A percentile compares a stretch with the other conserved stretches of the same genome.
Conservation (phyloP, 2,113 vertebrate genomes). For the Spea multiplicata region DNA sequence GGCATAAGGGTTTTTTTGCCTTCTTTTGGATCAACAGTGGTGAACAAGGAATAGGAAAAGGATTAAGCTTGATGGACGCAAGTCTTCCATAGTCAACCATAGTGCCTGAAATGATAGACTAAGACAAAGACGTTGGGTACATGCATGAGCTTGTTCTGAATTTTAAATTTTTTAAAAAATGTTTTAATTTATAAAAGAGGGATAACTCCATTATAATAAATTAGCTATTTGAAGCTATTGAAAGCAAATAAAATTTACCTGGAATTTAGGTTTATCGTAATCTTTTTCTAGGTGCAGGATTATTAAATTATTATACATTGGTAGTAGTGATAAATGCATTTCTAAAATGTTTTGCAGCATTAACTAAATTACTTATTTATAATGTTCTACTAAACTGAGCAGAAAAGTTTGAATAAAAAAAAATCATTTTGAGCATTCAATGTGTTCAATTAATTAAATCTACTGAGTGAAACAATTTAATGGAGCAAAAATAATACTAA, state of each 20-base stretch:
- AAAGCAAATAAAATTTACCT: neutral
- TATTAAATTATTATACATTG: neutral
- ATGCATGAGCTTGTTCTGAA: too few species aligned
- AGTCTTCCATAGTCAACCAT: too few species aligned
- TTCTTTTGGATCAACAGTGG: too few species aligned
- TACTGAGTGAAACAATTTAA: constrained; percentile 61
- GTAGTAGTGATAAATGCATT: neutral
- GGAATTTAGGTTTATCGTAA: neutral
- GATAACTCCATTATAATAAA: neutral
- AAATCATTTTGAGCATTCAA: constrained; percentile 50
- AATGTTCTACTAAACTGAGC: constrained; percentile 44
- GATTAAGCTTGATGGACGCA: too few species aligned
- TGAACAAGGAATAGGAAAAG: too few species aligned
- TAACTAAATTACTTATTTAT: constrained; percentile 42
- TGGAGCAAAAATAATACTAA: constrained; percentile 65
- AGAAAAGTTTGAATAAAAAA: constrained; percentile 13
- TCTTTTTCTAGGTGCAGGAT: neutral
- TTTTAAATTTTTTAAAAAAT: too few species aligned
- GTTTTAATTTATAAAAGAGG: too few species aligned
- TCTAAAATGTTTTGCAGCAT: constrained; percentile 22
- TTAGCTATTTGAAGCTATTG: neutral
- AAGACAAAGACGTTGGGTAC: too few species aligned
- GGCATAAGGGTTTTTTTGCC: too few species aligned
- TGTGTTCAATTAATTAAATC: constrained; percentile 55
- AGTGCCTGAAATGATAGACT: too few species aligned